Base-by-base conservation (phyloP, 2,888 invertebrate species). In the Pardosa pseudoannulata region DNA sequence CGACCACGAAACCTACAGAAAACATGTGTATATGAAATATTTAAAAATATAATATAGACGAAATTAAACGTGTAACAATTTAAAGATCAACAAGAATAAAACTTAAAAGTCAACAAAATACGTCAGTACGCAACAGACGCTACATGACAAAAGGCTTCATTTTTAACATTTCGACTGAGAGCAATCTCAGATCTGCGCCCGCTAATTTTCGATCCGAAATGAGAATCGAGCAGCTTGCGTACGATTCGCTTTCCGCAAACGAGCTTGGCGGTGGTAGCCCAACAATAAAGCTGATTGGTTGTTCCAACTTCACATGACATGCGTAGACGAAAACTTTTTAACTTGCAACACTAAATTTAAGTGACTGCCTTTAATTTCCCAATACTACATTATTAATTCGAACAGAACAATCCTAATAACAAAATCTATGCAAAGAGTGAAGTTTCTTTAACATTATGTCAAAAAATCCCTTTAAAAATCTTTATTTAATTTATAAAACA, bases 221-320 rank as follows among this genome's bases (percentile, higher is more conserved):
- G 78, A 78, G 62, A 83, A 78, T 83, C 56, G 76, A 64, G 74
- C 73, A 83, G 78, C 83, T 83, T 68, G 85, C 85, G 79, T 86
- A 86, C 85, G 79, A 86, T 86, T 86, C 85, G 85, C 85, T 86
- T 86, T 79, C 85, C 74, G 79, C 85, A 79, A 86, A 85, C 85
- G 85, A 85, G 79, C 79, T 86, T 86, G 85, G 85, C 85, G 85
- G 85, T 86, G 85, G 79, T 68, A 46, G 65, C 74, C 23, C n/a
- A 74, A 64, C 32, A 85, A 79, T 32, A 28, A 50, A 79, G 72
- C 29, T 79, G 68, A 86, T 86, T 86, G 85, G 85, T 32, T 28
- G 11, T 41, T 32, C 32, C 19, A 74, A 70, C 74, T 79, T 79
- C 79, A 86, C 73, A 67, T 74, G 79, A 79, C 85, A 78, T 83